Percentiles rank a stretch among this genome's conserved stretches.
Conservation (phyloP, 2,888 invertebrate genomes). For the Cataglyphis albicans region DNA sequence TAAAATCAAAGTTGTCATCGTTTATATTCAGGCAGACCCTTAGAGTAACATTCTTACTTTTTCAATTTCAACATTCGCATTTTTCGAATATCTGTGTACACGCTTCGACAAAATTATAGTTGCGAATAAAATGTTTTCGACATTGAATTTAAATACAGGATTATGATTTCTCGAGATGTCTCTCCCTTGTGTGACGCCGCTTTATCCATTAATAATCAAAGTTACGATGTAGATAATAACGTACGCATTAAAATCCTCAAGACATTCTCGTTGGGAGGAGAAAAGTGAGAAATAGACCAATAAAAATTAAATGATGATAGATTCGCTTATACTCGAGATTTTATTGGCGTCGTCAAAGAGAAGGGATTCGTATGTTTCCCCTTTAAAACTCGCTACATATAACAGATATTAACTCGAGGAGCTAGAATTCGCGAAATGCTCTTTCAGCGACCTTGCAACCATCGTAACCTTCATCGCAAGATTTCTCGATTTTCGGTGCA, state of each 20-base stretch:
- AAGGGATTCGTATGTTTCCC: background rate
- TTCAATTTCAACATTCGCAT: background rate
- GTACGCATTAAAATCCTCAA: constrained; percentile 46
- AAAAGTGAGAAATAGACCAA: background rate
- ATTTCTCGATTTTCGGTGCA: background rate
- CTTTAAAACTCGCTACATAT: constrained; percentile 12
- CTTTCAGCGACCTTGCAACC: background rate
- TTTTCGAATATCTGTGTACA: background rate
- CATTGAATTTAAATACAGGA: background rate
- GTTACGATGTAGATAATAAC: constrained; percentile 54
- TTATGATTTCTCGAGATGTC: constrained; percentile 19
- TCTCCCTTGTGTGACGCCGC: background rate
- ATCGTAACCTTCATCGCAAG: background rate
- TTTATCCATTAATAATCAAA: constrained; percentile 66
- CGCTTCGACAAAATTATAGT: background rate
- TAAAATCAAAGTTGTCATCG: background rate
- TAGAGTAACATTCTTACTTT: background rate
- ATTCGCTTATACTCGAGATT: constrained; percentile 23
- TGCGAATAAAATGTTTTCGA: background rate
- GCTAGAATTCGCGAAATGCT: background rate
- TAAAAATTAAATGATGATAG: constrained; percentile 8
- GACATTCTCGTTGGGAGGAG: background rate
- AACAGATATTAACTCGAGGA: background rate
- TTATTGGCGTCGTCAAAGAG: constrained; percentile 15
- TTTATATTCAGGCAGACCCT: background rate